Conservation (phyloP, 2,888 invertebrate genomes). For the Tyria jacobaeae region DNA sequence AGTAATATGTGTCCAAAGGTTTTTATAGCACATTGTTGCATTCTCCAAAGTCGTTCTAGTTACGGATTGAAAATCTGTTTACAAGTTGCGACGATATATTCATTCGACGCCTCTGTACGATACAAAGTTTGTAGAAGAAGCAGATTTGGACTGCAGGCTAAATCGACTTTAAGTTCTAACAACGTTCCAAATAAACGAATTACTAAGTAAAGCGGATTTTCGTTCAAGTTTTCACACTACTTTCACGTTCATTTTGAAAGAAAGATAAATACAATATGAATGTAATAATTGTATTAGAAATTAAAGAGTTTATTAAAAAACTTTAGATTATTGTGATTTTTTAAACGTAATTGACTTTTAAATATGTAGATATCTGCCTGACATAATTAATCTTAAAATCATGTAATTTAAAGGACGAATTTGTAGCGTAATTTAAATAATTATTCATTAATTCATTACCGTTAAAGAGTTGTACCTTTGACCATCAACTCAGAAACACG, state of each 20-base stretch:
- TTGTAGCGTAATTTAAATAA: too few relatives aligned
- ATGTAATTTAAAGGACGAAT: too few relatives aligned
- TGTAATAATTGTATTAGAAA: neutral
- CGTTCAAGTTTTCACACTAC: conserved; percentile 18
- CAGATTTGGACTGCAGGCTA: conserved; percentile 17
- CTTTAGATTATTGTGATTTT: too few relatives aligned
- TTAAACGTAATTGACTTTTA: too few relatives aligned
- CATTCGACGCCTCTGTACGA: conserved; percentile 6
- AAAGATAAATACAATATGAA: conserved; percentile 15
- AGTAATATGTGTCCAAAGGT: conserved; percentile 9
- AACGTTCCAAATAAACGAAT: conserved; percentile 36
- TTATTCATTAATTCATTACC: too few relatives aligned
- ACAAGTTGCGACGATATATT: conserved; percentile 14
- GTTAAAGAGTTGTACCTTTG: too few relatives aligned
- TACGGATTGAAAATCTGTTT: conserved; percentile 22
- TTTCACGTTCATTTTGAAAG: conserved; percentile 26
- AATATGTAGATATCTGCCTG: too few relatives aligned
- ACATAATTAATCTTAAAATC: too few relatives aligned
- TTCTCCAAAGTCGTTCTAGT: conserved; percentile 14
- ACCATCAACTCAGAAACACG: too few relatives aligned
- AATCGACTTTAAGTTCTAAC: conserved; percentile 32
- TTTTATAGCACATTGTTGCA: conserved; percentile 23
- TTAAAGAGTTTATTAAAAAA: too few relatives aligned
- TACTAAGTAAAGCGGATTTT: conserved; percentile 21
- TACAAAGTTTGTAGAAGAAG: conserved; percentile 12